Evolutionary conservation across 2,113 vertebrate species (phyloP).

Genomic region (Phodopus roborovskii): DNA sequence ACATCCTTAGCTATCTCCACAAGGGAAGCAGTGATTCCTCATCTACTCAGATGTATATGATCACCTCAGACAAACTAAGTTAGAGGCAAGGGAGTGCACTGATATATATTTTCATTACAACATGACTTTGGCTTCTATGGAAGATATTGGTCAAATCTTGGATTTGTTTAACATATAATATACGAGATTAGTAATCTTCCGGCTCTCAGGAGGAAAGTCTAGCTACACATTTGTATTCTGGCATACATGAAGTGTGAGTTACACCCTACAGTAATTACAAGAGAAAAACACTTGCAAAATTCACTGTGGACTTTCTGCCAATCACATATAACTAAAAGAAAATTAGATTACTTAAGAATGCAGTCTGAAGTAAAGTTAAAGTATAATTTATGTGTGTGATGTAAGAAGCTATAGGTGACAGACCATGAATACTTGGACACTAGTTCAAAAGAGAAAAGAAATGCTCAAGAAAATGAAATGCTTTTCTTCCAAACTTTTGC

Average conservation of each 20-base stretch:
- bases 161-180: slow-evolving; percentile 60
- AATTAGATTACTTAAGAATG: slow-evolving; percentile 59
- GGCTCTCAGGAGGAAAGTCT: slow-evolving; percentile 58
- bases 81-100: slow-evolving; percentile 63
- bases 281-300: slow-evolving; percentile 61
- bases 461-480: slow-evolving; percentile 28
- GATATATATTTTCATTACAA: slow-evolving; percentile 69
- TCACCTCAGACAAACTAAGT: slow-evolving; percentile 53
- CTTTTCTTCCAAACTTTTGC: neutral
- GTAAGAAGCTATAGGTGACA: slow-evolving; percentile 65
- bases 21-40: neutral
- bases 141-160: slow-evolving; percentile 67
- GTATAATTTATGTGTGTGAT: slow-evolving; percentile 43
- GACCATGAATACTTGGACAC: slow-evolving; percentile 30
- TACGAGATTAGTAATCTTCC: slow-evolving; percentile 73
- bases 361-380: slow-evolving; percentile 56
- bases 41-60: neutral
- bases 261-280: slow-evolving; percentile 73
- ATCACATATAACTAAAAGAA: slow-evolving; percentile 52
- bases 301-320: slow-evolving; percentile 10
- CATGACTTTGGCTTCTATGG: slow-evolving; percentile 67
- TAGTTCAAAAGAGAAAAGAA: slow-evolving; percentile 60
- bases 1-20: neutral
- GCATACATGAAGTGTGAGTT: slow-evolving; percentile 30
- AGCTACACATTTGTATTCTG: slow-evolving; percentile 60